A percentile compares a stretch with the other conserved stretches of the same genome.
Conservation (phyloP, 2,888 invertebrate genomes). For the Kuschelorhynchus macadamiae region DNA sequence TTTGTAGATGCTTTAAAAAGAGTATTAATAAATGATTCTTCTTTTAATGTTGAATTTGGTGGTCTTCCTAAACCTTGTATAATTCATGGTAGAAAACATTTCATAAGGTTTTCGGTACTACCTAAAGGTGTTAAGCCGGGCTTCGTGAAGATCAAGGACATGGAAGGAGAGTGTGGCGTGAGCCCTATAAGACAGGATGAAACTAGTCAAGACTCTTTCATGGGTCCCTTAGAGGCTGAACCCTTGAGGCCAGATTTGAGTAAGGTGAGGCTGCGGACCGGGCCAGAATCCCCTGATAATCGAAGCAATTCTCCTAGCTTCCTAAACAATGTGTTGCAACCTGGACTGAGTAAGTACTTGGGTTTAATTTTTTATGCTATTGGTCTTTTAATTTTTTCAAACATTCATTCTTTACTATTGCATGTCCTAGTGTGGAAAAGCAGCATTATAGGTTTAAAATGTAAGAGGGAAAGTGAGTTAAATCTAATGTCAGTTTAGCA, state of each 20-base stretch:
- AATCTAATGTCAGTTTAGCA: too few species aligned
- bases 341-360: constrained; percentile 63
- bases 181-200: constrained; percentile 58
- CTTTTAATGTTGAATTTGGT: constrained; percentile 86
- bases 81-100: constrained; percentile 83
- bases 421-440: too few species aligned
- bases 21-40: constrained; percentile 83
- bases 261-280: constrained; percentile 24
- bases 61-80: constrained; percentile 85
- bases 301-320: constrained; percentile 64
- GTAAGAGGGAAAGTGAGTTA: too few species aligned
- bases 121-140: constrained; percentile 83
- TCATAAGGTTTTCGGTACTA: constrained; percentile 83
- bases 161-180: constrained; percentile 73
- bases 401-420: too few species aligned
- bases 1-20: constrained; percentile 85
- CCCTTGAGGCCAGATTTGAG: constrained; percentile 60
- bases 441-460: too few species aligned
- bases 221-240: constrained; percentile 55
- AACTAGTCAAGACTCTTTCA: constrained; percentile 53
- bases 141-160: constrained; percentile 77
- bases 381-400: constrained; percentile 3
- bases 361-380: not conserved
- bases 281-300: constrained; percentile 61
- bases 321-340: constrained; percentile 63